A percentile compares a stretch with the other conserved stretches of the same genome.
Conservation (phyloP, 1,140 invertebrate genomes). For the Atta texana region DNA sequence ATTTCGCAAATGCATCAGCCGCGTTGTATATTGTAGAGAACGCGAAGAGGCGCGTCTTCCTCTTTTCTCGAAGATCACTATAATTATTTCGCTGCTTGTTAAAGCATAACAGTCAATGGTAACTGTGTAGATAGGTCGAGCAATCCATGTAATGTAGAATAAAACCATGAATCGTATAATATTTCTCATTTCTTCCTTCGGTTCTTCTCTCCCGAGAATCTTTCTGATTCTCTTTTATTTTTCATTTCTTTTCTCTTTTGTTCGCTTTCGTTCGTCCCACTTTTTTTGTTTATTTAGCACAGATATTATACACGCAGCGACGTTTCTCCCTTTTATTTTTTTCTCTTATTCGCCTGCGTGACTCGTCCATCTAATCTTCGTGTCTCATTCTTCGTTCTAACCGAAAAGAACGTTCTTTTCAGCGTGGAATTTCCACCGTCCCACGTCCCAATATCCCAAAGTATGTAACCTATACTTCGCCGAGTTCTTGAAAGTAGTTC, state of each 20-base stretch:
- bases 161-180: conserved; percentile 35
- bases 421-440: conserved; percentile 41
- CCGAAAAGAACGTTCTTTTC: neutral
- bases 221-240: neutral
- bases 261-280: neutral
- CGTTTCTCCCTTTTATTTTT: neutral
- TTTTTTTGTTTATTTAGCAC: neutral
- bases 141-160: conserved; percentile 36
- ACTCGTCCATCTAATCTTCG: conserved; percentile 53
- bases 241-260: neutral
- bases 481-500: conserved; percentile 60
- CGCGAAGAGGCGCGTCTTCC: neutral
- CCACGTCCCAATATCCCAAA: conserved; percentile 30
- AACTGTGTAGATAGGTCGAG: conserved; percentile 54
- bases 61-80: conserved; percentile 65
- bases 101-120: conserved; percentile 66
- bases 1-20: conserved; percentile 72
- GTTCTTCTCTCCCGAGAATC: neutral
- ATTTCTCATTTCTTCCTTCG: conserved; percentile 27
- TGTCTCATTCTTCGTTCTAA: neutral
- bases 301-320: conserved; percentile 32
- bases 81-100: conserved; percentile 77
- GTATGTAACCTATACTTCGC: conserved; percentile 47
- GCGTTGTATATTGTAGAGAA: neutral
- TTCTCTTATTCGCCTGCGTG: conserved; percentile 4